phyloP scores from a whole-genome alignment of 2,113 vertebrate genomes.

The Fulica atra region DNA sequence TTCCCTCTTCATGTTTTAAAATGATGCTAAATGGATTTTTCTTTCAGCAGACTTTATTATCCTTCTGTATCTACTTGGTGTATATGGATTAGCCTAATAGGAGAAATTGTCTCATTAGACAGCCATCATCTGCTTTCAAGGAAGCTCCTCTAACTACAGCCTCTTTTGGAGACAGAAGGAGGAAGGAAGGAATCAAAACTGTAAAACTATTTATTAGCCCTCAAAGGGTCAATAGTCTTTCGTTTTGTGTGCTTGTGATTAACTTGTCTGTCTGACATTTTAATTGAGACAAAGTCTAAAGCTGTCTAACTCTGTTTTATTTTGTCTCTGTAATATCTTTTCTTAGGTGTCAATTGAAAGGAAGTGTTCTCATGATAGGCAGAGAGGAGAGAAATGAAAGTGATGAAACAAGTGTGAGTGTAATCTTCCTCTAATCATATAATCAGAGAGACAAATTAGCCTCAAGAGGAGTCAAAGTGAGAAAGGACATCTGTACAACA shows the following conservation, averaged over 20 bases:
- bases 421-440: background rate
- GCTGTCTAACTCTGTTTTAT: background rate
- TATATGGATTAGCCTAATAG: background rate
- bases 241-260: background rate
- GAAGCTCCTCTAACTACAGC: background rate
- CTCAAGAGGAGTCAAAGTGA: conserved; percentile 10
- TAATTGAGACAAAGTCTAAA: background rate
- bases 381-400: background rate
- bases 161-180: background rate
- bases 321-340: background rate
- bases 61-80: background rate
- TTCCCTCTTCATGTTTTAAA: background rate
- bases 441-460: conserved; percentile 32
- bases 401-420: background rate
- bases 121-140: background rate
- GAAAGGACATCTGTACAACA: conserved; percentile 37
- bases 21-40: background rate
- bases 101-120: background rate
- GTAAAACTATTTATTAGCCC: background rate
- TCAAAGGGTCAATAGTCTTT: background rate
- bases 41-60: background rate
- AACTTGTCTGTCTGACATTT: conserved; percentile 13
- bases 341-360: background rate
- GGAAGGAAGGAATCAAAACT: background rate
- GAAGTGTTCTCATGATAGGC: background rate